Percentiles rank a stretch among this genome's conserved stretches.
phyloP scores from a whole-genome alignment of 2,797 vertebrate species.

The Phoebastria nigripes region DNA sequence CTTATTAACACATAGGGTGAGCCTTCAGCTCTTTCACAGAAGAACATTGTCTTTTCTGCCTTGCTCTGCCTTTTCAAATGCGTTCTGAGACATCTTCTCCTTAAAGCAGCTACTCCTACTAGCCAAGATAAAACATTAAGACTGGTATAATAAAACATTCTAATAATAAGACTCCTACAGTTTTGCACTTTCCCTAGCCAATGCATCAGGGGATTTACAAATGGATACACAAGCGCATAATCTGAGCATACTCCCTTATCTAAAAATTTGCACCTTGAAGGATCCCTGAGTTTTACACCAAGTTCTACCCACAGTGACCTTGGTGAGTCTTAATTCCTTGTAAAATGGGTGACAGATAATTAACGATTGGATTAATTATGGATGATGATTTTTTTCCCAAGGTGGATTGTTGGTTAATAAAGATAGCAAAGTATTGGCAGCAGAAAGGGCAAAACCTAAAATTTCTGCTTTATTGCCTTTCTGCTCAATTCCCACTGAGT shows the following conservation, averaged over 20 bases:
- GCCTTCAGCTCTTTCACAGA: background rate
- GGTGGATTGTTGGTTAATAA: background rate
- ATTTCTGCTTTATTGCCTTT: background rate
- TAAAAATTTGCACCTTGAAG: background rate
- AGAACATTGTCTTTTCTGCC: background rate
- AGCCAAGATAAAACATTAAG: background rate
- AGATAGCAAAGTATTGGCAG: background rate
- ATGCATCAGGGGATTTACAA: background rate
- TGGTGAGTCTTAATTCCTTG: background rate
- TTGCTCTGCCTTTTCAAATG: background rate
- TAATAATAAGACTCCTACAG: background rate
- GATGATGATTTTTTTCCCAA: background rate
- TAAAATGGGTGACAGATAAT: background rate
- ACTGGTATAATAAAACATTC: background rate
- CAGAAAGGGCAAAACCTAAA: background rate
- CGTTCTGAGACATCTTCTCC: background rate
- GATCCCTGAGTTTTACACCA: background rate
- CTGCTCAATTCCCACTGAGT: fast-evolving
- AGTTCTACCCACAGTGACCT: background rate
- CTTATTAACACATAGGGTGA: background rate
- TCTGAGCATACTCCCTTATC: background rate
- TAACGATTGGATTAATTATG: background rate
- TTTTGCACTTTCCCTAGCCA: background rate
- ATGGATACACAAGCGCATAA: background rate
- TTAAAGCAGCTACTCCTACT: background rate